A percentile compares a stretch with the other conserved stretches of the same genome.
These are phyloP conservation scores for Drosophila recens DNA, from an alignment of 2,888 invertebrate genomes.

Conservation along the genomic window DNA sequence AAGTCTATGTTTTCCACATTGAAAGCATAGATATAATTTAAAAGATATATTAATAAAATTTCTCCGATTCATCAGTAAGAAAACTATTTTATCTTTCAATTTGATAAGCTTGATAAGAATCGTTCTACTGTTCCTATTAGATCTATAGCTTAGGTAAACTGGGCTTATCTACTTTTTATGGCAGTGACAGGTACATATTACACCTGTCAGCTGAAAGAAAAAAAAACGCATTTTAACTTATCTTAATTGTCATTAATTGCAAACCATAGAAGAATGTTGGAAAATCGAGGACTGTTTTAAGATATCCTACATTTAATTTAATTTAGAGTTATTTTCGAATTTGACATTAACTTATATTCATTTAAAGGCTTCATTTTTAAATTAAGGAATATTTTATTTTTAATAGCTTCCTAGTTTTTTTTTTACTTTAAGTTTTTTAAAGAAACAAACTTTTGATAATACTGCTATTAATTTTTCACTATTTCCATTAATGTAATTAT, in stretches of 20 bases:
- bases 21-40: background rate
- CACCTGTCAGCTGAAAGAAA: conserved; percentile 44
- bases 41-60: background rate
- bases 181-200: conserved; percentile 4
- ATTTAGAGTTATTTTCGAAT: background rate
- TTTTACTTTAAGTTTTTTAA: background rate
- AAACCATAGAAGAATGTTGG: background rate
- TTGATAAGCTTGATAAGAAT: conserved; percentile 13
- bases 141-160: background rate
- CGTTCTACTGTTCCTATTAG: background rate
- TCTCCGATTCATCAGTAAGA: background rate
- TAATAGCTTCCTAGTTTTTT: background rate
- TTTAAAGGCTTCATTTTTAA: background rate
- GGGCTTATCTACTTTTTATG: conserved; percentile 20
- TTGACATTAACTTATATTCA: background rate
- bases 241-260: conserved; percentile 5
- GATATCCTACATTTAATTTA: background rate
- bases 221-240: conserved; percentile 1
- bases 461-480: background rate
- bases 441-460: background rate
- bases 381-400: background rate
- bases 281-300: background rate
- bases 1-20: background rate
- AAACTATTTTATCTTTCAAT: background rate
- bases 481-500: background rate